Base-by-base conservation (phyloP, 2,797 vertebrate genomes). In the Lepilemur ruficaudatus region DNA sequence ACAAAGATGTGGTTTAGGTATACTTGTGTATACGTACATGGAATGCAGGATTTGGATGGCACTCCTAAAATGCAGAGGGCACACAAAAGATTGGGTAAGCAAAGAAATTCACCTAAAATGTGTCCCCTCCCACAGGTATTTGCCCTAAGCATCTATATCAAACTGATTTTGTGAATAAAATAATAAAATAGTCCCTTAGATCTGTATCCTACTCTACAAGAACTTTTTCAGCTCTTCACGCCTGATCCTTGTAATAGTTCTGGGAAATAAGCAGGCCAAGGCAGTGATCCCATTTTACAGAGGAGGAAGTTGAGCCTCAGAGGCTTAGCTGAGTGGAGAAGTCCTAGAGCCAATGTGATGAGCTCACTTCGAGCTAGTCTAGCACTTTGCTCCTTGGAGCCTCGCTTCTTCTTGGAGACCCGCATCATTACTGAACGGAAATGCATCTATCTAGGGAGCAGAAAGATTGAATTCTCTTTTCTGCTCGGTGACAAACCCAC, bases 381-480 rank as follows among this genome's bases (percentile, higher is more conserved):
- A 11, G 2, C 0, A 0, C 50, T 17, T 48, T 78, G 10, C 20
- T 23, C 23, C 48, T 14, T 12, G 13, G 67, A 17, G 13, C 13
- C 35, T 84, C 50, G 28, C 23, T 2, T 75, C 61, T 30, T n/a
- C 38, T 32, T 55, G 28, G 12, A 55, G 75, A 43, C 52, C 61
- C 41, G 15, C 10, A 28, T 75, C 52, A 12, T 78, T 65, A 32
- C 13, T 50, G 25, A 87, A 28, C n/a, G 18, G 35, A 79, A 46
- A 22, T 7, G 0, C 8, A 5, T 2, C 30, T 67, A 25, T 43
- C 43, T 30, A 35, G 55, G 2, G 1, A 80, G n/a, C 25, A 46
- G 20, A 50, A 52, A 2, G 30, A n/a, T 3, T 41, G 23, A 84
- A 17, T 41, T 52, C 32, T 11, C 46, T 23, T 48, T 30, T 41